phyloP scores from a whole-genome alignment of 2,797 vertebrate species.

The Graptemys geographica region DNA sequence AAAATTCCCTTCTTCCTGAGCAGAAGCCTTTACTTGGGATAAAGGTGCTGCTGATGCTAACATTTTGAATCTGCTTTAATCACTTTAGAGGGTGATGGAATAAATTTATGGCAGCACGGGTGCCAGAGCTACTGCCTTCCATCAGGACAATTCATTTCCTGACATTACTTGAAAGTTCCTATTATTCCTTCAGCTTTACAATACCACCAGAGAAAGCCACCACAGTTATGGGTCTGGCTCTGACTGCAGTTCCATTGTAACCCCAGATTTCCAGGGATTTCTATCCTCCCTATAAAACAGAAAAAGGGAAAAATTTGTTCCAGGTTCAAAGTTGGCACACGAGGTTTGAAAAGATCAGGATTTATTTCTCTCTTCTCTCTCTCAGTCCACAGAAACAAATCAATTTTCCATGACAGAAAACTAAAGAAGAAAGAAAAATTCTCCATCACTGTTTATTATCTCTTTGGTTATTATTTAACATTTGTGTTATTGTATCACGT shows the following conservation, averaged over 20 bases:
- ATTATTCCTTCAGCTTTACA: neutral
- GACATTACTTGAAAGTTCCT: neutral
- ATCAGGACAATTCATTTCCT: neutral
- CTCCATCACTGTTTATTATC: neutral
- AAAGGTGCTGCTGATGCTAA: slow-evolving; percentile 41
- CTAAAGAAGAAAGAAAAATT: neutral
- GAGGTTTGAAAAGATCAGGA: neutral
- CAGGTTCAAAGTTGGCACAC: neutral
- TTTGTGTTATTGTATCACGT: neutral
- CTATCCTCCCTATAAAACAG: neutral
- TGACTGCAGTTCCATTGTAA: neutral
- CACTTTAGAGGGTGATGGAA: slow-evolving; percentile 1
- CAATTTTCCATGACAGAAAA: neutral
- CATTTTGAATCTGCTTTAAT: neutral
- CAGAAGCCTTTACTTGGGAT: slow-evolving; percentile 17
- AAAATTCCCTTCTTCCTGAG: slow-evolving; percentile 17
- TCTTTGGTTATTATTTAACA: neutral
- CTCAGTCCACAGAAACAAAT: rapidly evolving
- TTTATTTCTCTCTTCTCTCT: neutral
- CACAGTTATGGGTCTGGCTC: neutral
- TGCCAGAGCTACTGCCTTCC: neutral
- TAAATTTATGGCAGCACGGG: neutral
- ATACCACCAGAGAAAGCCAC: neutral
- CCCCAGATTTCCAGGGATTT: neutral
- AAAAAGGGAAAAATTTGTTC: neutral